Conservation (phyloP, 2,113 vertebrate genomes). For the Bos indicus region DNA sequence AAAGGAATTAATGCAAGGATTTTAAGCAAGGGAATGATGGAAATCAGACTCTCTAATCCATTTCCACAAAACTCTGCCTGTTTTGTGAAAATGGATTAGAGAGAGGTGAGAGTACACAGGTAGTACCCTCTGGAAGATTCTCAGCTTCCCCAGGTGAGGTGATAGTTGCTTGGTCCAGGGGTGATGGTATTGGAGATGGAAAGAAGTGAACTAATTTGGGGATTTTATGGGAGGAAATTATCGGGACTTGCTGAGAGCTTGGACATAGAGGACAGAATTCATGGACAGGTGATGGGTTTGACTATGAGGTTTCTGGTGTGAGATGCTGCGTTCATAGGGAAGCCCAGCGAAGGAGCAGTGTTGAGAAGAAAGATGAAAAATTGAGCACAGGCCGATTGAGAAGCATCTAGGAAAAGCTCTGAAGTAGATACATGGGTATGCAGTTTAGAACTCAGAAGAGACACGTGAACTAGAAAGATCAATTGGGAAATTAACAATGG, state of each 20-base stretch:
- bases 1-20: not conserved
- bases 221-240: not conserved
- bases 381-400: not conserved
- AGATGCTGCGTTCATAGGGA: not conserved
- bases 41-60: not conserved
- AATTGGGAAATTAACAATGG: not conserved
- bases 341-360: not conserved
- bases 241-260: not conserved
- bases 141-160: not conserved
- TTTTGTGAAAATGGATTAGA: not conserved
- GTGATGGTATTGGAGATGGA: not conserved
- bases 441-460: not conserved
- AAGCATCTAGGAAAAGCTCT: not conserved
- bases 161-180: not conserved
- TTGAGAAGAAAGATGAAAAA: not conserved
- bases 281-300: not conserved
- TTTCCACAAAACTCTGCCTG: not conserved
- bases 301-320: not conserved
- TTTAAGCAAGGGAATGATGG: not conserved
- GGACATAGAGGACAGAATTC: not conserved
- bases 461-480: not conserved
- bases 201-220: not conserved
- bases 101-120: not conserved
- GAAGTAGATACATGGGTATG: not conserved
- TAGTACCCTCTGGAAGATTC: not conserved